Base-by-base conservation (phyloP, 1,140 invertebrate species). In the Eciton burchellii region DNA sequence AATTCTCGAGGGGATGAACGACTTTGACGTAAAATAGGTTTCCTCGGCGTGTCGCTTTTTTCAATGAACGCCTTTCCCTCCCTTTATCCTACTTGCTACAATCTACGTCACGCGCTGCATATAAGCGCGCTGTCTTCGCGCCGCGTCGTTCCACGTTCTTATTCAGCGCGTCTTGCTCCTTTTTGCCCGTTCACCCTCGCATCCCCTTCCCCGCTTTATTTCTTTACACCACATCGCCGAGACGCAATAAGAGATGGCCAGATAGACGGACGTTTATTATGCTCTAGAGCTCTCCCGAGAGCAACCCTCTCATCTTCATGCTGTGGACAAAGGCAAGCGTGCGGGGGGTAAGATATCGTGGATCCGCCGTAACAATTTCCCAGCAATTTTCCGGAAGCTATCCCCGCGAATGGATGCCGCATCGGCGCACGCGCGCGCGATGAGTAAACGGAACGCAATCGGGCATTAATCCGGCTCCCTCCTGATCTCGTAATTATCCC, bases 241-340 rank as follows among this genome's bases (percentile, higher is more conserved):
- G 24, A 43, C 19, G 79, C 82, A 88, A 87, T 88, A 88, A 82
- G 77, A 82, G 82, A 82, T 73, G 72, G 72, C 43, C 56, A 79
- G 52, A 76, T 84, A 77, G 82, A 68, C 45, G 65, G 49, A 84
- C 82, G 82, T 88, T 88, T 88, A 87, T 88, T 88, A 88, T 62
- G 71, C 47, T 49, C 16, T 56, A 65, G 29, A 43, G 52, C 59
- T 60, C 76, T 21, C 43, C 12, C 2, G 49, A 54, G 76, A 77
- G 56, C 11, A 11, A 26, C 47, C 11, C 70, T 47, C 59, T 65
- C 57, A 26, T 72, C 14, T 16, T 8, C 26, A 29, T 52, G 11
- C n/a, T 59, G 21, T 45, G 4, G n/a, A 43, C 6, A 41, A 73
- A 60, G 21, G 60, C 16, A 19, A 83, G 47, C 66, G 66, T 19